These are phyloP conservation scores for Sarcophaga peregrina DNA, from an alignment of 1,140 invertebrate species.

Conservation along the genomic window DNA sequence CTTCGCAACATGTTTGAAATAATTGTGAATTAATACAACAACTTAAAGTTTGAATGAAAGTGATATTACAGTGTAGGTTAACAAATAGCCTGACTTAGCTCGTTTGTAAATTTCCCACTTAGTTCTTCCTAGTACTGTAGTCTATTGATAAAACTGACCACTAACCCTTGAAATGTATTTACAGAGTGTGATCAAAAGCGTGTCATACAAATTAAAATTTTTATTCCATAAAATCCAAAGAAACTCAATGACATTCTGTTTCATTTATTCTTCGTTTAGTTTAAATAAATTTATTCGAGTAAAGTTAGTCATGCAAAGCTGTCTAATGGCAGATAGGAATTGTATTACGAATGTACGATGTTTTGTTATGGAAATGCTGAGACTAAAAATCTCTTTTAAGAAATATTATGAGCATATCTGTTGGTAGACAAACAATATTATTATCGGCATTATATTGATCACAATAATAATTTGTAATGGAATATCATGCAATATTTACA, in stretches of 20 bases:
- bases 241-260: background rate
- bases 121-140: too few relatives aligned
- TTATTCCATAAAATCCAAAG: too few relatives aligned
- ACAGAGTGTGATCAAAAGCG: background rate
- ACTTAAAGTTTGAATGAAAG: too few relatives aligned
- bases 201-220: too few relatives aligned
- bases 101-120: too few relatives aligned
- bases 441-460: background rate
- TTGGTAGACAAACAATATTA: background rate
- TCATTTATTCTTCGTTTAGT: too few relatives aligned
- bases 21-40: too few relatives aligned
- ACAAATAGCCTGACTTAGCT: too few relatives aligned
- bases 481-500: background rate
- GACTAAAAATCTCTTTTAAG: constrained; percentile 1
- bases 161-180: background rate
- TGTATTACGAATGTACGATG: constrained; percentile 10
- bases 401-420: too few relatives aligned
- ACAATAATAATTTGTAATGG: background rate
- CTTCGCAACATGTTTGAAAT: too few relatives aligned
- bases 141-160: background rate
- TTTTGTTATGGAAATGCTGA: background rate
- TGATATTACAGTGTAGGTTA: too few relatives aligned
- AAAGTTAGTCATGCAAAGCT: background rate
- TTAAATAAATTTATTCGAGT: background rate
- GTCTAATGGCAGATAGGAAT: background rate